A percentile compares a stretch with the other conserved stretches of the same genome.
These are phyloP conservation scores for Myrmecobius fasciatus DNA, from an alignment of 2,113 vertebrate genomes.

Conservation along the genomic window DNA sequence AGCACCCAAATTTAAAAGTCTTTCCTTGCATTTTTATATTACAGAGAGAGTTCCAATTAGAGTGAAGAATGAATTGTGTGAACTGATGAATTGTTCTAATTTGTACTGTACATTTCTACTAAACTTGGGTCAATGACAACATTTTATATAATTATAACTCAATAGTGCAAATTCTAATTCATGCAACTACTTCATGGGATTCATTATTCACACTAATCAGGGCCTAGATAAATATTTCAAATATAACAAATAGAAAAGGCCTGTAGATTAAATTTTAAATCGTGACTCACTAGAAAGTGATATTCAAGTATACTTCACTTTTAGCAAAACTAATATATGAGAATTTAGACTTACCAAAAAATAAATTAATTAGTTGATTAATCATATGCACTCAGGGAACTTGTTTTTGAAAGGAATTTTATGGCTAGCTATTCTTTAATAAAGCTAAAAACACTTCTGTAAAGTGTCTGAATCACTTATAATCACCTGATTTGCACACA, in stretches of 20 bases:
- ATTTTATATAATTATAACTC: background rate
- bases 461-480: background rate
- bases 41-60: background rate
- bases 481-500: background rate
- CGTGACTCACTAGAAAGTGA: slow-evolving; percentile 42
- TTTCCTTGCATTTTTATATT: background rate
- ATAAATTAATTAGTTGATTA: slow-evolving; percentile 28
- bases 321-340: background rate
- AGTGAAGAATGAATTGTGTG: background rate
- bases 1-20: background rate
- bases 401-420: background rate
- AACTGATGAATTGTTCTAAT: background rate
- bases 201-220: background rate
- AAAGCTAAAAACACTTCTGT: background rate
- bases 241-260: background rate
- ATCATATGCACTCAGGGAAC: background rate
- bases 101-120: background rate
- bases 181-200: background rate
- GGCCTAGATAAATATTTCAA: background rate
- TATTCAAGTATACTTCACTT: slow-evolving; percentile 22
- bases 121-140: background rate
- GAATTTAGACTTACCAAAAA: slow-evolving; percentile 50
- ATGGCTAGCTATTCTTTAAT: background rate
- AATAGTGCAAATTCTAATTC: background rate
- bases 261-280: slow-evolving; percentile 45